A percentile compares a stretch with the other conserved stretches of the same genome.
Conservation (phyloP, 1,140 invertebrate genomes). For the Idris sp. region DNA sequence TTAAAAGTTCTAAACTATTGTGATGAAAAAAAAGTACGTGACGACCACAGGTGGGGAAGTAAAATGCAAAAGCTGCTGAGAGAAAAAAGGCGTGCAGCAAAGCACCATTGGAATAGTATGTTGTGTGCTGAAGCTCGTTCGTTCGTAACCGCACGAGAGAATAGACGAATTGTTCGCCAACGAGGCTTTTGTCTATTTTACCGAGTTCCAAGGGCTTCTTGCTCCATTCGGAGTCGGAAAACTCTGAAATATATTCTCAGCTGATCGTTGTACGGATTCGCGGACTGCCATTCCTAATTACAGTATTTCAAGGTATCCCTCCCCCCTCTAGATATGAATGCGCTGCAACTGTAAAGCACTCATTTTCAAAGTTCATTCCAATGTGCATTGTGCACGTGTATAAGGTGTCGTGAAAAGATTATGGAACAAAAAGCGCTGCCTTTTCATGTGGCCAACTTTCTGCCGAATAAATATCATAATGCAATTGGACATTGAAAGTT, state of each 20-base stretch:
- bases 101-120: slow-evolving; percentile 69
- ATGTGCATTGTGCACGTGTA: slow-evolving; percentile 55
- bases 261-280: slow-evolving; percentile 74
- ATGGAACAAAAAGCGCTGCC: slow-evolving; percentile 26
- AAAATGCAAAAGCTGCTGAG: slow-evolving; percentile 28
- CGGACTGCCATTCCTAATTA: slow-evolving; percentile 73
- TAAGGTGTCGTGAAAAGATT: slow-evolving; percentile 51
- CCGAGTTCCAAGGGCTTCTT: slow-evolving; percentile 73
- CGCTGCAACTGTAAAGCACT: slow-evolving; percentile 53
- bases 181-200: slow-evolving; percentile 74
- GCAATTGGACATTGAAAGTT: too few species aligned
- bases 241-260: slow-evolving; percentile 75
- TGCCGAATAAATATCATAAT: too few species aligned
- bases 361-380: slow-evolving; percentile 60
- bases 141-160: slow-evolving; percentile 73
- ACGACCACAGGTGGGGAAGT: too few species aligned
- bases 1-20: slow-evolving; percentile 63
- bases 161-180: slow-evolving; percentile 74
- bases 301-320: slow-evolving; percentile 72
- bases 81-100: slow-evolving; percentile 42
- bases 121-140: slow-evolving; percentile 72
- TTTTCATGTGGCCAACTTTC: too few species aligned
- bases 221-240: slow-evolving; percentile 68
- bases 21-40: slow-evolving; percentile 54
- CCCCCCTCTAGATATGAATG: slow-evolving; percentile 30